phyloP scores from a whole-genome alignment of 2,797 vertebrate species.

The Choloepus didactylus region DNA sequence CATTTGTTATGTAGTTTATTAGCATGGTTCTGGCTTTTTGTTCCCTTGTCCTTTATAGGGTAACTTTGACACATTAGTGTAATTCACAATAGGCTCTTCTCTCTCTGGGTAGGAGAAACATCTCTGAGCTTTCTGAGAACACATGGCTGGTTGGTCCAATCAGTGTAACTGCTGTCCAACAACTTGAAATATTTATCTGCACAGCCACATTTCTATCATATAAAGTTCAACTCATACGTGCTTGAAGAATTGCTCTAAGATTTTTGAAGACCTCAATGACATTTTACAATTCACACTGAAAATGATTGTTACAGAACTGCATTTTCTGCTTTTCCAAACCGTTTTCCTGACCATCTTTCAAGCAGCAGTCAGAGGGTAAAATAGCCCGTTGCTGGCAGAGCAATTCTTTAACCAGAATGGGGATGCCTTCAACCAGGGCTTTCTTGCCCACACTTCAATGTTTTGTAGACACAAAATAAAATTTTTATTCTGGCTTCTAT shows the following conservation, averaged over 20 bases:
- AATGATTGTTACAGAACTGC: background rate
- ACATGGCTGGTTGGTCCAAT: background rate
- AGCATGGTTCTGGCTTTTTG: background rate
- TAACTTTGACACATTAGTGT: background rate
- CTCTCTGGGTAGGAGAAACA: background rate
- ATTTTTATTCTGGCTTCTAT: conserved; percentile 39
- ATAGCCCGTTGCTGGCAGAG: background rate
- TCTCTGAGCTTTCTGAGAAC: background rate
- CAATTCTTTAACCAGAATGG: conserved; percentile 21
- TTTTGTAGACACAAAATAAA: conserved; percentile 64
- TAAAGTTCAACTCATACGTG: conserved; percentile 20
- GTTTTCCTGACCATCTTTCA: background rate
- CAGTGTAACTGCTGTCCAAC: background rate
- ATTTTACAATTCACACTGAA: conserved; percentile 13
- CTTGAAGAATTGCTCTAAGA: background rate
- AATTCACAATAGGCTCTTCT: background rate
- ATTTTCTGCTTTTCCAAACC: background rate
- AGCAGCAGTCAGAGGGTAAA: background rate
- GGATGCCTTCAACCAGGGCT: background rate
- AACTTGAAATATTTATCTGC: background rate
- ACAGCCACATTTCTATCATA: background rate
- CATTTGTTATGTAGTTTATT: background rate
- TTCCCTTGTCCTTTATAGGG: background rate
- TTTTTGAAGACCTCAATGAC: conserved; percentile 41
- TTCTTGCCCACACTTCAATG: conserved; percentile 56